Conservation (phyloP, 2,113 vertebrate genomes). For the Zosterops japonicus region DNA sequence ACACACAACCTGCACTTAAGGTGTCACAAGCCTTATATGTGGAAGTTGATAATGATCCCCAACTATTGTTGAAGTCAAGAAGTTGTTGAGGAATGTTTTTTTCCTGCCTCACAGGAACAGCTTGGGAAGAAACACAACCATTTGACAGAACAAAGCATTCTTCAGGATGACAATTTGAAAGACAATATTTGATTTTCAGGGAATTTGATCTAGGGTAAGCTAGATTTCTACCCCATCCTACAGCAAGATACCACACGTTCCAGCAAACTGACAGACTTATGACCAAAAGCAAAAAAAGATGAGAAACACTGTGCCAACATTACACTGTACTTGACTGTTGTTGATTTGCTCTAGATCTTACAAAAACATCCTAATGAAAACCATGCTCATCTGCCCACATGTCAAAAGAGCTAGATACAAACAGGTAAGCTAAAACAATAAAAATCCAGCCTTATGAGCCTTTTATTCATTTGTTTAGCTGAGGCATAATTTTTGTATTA, state of each 20-base stretch:
- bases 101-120: neutral
- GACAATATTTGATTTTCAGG: slow-evolving; percentile 25
- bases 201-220: neutral
- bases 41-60: neutral
- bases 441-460: slow-evolving; percentile 32
- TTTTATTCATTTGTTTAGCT: slow-evolving; percentile 34
- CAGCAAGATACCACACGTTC: neutral
- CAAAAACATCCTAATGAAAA: slow-evolving; percentile 48
- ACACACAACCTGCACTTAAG: neutral
- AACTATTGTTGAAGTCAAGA: neutral
- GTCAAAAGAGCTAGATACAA: slow-evolving; percentile 20
- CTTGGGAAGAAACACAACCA: neutral
- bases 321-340: neutral
- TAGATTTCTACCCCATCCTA: neutral
- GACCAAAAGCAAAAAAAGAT: slow-evolving; percentile 42
- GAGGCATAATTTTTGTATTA: slow-evolving; percentile 51
- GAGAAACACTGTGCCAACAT: neutral
- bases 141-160: slow-evolving; percentile 9
- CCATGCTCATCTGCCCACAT: neutral
- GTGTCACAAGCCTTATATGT: neutral
- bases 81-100: neutral
- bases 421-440: slow-evolving; percentile 30
- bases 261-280: slow-evolving; percentile 19
- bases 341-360: slow-evolving; percentile 27
- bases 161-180: slow-evolving; percentile 27